Conservation (phyloP, 2,888 invertebrate genomes). For the Uropetala carovei region DNA sequence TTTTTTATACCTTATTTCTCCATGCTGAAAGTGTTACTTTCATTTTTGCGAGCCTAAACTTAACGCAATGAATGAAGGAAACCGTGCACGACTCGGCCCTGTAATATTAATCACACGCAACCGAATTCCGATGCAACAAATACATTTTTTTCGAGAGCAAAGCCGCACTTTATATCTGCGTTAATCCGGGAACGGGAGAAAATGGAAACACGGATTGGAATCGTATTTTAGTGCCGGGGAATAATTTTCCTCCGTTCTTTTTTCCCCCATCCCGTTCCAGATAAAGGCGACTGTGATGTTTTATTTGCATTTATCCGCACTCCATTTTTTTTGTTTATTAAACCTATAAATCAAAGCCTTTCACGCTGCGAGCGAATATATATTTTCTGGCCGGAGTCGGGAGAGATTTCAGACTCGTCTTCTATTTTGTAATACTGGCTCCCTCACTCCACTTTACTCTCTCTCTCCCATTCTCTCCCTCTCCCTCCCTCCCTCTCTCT, state of each 20-base stretch:
- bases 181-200: not conserved
- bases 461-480: not conserved
- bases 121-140: not conserved
- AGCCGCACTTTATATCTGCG: conserved; percentile 19
- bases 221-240: not conserved
- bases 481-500: not conserved
- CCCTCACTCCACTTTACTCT: not conserved
- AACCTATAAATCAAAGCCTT: conserved; percentile 54
- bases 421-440: not conserved
- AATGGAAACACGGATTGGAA: not conserved
- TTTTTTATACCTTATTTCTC: no score
- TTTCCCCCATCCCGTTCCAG: not conserved
- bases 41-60: no score
- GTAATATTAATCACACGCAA: not conserved
- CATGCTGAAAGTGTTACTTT: no score
- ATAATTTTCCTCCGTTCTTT: conserved; percentile 34
- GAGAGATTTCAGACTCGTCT: not conserved
- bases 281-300: conserved; percentile 46
- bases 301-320: conserved; percentile 47
- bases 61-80: no score
- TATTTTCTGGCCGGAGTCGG: conserved; percentile 30
- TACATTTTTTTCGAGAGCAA: not conserved
- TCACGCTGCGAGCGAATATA: not conserved
- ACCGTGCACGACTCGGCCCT: no score
- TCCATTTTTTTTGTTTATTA: conserved; percentile 44